phyloP scores from a whole-genome alignment of 2,113 vertebrate genomes.

The Apistogramma diplotaenia region DNA sequence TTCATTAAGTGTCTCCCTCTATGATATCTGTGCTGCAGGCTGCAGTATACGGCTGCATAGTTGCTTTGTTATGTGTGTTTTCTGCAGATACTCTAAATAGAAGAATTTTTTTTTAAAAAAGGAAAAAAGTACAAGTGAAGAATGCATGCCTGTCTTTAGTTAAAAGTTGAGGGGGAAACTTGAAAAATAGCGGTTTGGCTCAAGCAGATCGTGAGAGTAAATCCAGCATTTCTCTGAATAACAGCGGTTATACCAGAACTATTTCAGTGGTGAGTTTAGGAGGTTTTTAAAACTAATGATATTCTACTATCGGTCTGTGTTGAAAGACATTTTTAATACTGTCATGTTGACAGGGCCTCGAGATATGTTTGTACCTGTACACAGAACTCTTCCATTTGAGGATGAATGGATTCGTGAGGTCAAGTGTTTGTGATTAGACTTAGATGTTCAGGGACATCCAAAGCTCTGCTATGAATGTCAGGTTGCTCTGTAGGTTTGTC shows the following conservation, averaged over 20 bases:
- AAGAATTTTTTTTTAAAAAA: too few relatives aligned
- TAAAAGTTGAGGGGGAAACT: background rate
- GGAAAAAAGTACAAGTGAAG: background rate
- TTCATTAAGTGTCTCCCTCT: constrained; percentile 29
- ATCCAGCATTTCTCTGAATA: background rate
- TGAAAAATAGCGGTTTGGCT: background rate
- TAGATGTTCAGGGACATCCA: constrained; percentile 3
- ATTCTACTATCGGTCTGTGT: background rate
- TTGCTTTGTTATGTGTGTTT: background rate
- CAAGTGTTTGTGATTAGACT: constrained; percentile 25
- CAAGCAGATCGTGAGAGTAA: background rate
- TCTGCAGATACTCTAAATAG: background rate
- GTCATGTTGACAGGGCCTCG: background rate
- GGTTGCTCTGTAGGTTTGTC: constrained; percentile 37
- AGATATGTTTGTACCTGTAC: background rate
- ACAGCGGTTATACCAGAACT: background rate
- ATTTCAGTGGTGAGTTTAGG: background rate
- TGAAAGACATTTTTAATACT: constrained; percentile 11
- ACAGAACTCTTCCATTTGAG: background rate
- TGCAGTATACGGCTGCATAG: background rate
- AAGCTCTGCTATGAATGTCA: constrained; percentile 18
- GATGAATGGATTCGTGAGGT: background rate
- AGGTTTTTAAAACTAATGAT: background rate
- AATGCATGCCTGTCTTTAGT: background rate
- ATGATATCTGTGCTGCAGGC: constrained; percentile 7